Conservation (phyloP, 2,888 invertebrate genomes). For the Ganaspis brasiliensis region DNA sequence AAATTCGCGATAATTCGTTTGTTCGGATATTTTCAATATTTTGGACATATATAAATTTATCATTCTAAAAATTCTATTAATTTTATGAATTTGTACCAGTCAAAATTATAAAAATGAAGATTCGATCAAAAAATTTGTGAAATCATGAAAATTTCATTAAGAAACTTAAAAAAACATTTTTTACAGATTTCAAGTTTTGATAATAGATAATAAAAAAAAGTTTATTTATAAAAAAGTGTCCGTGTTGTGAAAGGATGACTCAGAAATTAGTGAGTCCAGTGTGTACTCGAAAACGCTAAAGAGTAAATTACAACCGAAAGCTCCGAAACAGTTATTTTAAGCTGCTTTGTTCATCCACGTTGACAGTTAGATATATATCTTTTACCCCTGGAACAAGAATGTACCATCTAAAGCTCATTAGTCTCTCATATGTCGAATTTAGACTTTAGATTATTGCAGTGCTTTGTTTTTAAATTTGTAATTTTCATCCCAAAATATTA, state of each 20-base stretch:
- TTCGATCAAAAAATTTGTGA: no score
- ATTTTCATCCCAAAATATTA: no score
- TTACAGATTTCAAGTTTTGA: no score
- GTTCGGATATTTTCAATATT: no score
- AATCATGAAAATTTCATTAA: no score
- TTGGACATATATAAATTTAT: no score
- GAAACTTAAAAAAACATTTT: no score
- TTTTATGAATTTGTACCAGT: no score
- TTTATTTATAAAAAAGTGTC: background rate
- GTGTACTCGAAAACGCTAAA: conserved; percentile 8
- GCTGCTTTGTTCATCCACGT: conserved; percentile 39
- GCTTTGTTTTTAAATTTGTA: background rate
- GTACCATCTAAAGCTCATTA: conserved; percentile 17
- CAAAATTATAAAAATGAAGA: no score
- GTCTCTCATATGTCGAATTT: background rate
- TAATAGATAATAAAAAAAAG: no score
- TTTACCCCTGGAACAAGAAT: conserved; percentile 26
- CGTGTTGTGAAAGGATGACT: conserved; percentile 14
- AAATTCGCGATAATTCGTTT: no score
- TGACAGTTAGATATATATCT: conserved; percentile 23
- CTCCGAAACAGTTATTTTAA: conserved; percentile 34
- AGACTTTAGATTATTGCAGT: background rate
- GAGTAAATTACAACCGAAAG: conserved; percentile 19
- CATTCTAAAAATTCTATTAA: no score
- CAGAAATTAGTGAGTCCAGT: conserved; percentile 6